A percentile compares a stretch with the other conserved stretches of the same genome.
Evolutionary conservation across 2,888 invertebrate genomes (phyloP).

Genomic region (Noctuana brunneofusca): DNA sequence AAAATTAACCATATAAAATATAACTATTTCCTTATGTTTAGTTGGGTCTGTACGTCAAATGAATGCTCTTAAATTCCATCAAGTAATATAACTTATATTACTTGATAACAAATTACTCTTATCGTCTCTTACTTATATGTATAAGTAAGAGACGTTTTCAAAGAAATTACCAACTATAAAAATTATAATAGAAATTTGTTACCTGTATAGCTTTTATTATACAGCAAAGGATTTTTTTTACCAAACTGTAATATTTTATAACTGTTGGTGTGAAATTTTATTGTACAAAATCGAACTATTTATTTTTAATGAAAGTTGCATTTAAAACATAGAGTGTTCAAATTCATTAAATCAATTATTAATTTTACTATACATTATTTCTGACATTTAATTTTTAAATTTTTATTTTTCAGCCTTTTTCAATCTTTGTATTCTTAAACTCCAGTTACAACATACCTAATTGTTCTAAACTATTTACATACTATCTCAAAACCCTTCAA

Average conservation of each 20-base stretch:
- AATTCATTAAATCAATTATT: not conserved
- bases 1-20: too few relatives aligned
- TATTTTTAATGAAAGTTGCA: conserved; percentile 1
- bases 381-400: not conserved
- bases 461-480: too few relatives aligned
- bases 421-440: not conserved
- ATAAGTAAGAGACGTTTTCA: not conserved
- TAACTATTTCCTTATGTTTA: too few relatives aligned
- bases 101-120: too few relatives aligned
- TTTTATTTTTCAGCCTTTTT: not conserved
- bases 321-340: not conserved
- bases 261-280: not conserved
- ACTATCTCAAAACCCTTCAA: not conserved
- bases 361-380: not conserved
- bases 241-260: not conserved
- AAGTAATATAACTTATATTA: too few relatives aligned
- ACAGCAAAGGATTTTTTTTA: not conserved
- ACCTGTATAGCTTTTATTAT: not conserved
- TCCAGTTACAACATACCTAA: too few relatives aligned
- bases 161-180: not conserved
- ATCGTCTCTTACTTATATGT: too few relatives aligned
- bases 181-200: not conserved
- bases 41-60: too few relatives aligned
- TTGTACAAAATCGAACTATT: not conserved
- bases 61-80: too few relatives aligned